Evolutionary conservation across 2,888 invertebrate genomes (phyloP).

Genomic region (Phragmatobia fuliginosa): DNA sequence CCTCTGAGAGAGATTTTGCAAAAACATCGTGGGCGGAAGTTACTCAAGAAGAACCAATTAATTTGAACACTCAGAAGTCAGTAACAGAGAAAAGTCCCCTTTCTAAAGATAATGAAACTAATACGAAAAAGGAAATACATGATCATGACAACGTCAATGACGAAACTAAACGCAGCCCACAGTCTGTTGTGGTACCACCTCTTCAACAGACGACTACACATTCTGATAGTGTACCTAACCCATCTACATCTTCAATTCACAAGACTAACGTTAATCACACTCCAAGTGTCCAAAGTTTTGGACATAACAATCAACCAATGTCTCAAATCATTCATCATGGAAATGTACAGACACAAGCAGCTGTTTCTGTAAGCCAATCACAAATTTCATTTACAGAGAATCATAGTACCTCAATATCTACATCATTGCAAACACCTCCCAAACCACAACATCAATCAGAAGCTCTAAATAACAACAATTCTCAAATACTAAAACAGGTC

Average conservation of each 20-base stretch:
- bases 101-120: constrained; percentile 60
- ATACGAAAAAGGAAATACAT: constrained; percentile 55
- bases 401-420: constrained; percentile 53
- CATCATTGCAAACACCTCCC: constrained; percentile 49
- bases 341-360: constrained; percentile 37
- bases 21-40: constrained; percentile 83
- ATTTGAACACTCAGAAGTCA: constrained; percentile 53
- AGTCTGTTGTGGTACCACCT: constrained; percentile 24
- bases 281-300: constrained; percentile 55
- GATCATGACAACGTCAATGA: constrained; percentile 52
- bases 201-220: constrained; percentile 37
- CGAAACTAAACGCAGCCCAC: constrained; percentile 55
- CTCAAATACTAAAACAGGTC: constrained; percentile 62
- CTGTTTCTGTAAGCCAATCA: constrained; percentile 53
- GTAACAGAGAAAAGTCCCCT: constrained; percentile 59
- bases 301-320: constrained; percentile 57
- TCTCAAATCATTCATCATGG: constrained; percentile 54
- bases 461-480: constrained; percentile 32
- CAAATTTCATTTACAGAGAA: constrained; percentile 62
- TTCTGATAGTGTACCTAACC: constrained; percentile 46
- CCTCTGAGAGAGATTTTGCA: constrained; percentile 77
- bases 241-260: constrained; percentile 55
- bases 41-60: constrained; percentile 73
- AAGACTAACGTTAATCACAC: constrained; percentile 52
- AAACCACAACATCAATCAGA: constrained; percentile 60